phyloP scores from a whole-genome alignment of 2,888 invertebrate genomes.

The Tribolium freemani region DNA sequence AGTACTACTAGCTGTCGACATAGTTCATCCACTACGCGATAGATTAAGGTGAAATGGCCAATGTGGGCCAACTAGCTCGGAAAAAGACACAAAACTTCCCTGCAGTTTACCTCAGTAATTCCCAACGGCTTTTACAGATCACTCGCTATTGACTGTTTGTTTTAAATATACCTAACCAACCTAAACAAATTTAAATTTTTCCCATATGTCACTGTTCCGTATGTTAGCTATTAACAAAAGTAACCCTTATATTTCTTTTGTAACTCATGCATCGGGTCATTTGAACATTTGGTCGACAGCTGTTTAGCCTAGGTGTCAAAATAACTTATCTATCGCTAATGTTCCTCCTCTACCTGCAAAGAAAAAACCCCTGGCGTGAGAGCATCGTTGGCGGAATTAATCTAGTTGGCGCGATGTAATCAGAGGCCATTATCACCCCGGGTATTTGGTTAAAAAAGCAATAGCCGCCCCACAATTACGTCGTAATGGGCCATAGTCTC shows the following conservation, averaged over 20 bases:
- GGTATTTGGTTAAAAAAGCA: constrained; percentile 70
- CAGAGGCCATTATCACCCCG: constrained; percentile 67
- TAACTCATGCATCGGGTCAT: neutral
- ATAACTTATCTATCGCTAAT: constrained; percentile 1
- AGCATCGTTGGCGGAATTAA: constrained; percentile 59
- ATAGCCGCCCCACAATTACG: constrained; percentile 68
- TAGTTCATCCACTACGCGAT: constrained; percentile 26
- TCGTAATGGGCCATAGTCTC: constrained; percentile 65
- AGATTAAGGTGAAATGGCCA: constrained; percentile 19
- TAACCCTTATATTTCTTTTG: constrained; percentile 1
- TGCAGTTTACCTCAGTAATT: neutral
- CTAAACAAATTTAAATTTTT: neutral
- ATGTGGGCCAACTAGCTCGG: neutral
- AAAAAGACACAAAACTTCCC: constrained; percentile 4
- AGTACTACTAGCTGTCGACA: constrained; percentile 29
- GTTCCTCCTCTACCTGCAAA: constrained; percentile 9
- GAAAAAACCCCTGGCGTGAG: constrained; percentile 28
- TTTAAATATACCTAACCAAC: neutral
- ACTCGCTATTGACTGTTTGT: neutral
- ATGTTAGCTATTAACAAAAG: constrained; percentile 6
- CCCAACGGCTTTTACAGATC: neutral
- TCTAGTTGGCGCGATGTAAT: constrained; percentile 64
- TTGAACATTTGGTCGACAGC: constrained; percentile 20
- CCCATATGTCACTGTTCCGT: constrained; percentile 7
- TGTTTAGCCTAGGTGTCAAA: neutral